These are phyloP conservation scores for Corythoichthys intestinalis DNA, from an alignment of 2,113 vertebrate genomes.

Conservation along the genomic window DNA sequence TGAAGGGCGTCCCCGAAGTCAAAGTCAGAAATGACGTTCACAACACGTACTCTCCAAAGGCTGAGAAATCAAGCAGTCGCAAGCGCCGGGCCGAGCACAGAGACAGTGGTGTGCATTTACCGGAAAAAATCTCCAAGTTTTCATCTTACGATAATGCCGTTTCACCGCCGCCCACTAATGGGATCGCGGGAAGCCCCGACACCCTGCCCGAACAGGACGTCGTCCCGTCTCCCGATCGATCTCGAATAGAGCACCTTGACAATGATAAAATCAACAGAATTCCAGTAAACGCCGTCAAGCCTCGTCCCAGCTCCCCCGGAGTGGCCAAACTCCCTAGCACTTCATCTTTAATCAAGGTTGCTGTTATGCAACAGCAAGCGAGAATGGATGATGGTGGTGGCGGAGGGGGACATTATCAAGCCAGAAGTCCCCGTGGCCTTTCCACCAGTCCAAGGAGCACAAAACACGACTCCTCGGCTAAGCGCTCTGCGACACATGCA, in stretches of 20 bases:
- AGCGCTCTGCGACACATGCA: constrained; percentile 81
- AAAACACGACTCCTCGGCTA: constrained; percentile 77
- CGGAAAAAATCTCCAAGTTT: constrained; percentile 81
- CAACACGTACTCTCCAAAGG: constrained; percentile 84
- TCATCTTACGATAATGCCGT: constrained; percentile 79
- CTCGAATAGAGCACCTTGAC: constrained; percentile 80
- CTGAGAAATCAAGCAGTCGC: constrained; percentile 81
- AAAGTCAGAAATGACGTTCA: constrained; percentile 89
- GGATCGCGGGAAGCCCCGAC: constrained; percentile 85
- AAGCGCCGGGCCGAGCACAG: constrained; percentile 85
- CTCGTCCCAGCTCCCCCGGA: constrained; percentile 90
- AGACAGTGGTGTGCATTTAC: constrained; percentile 82
- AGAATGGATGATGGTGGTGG: constrained; percentile 74
- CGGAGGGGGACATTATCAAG: constrained; percentile 70
- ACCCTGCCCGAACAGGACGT: constrained; percentile 77
- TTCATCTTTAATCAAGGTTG: constrained; percentile 84
- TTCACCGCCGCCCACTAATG: constrained; percentile 82
- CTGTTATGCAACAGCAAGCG: constrained; percentile 85
- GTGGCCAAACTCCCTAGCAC: constrained; percentile 84
- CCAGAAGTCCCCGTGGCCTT: constrained; percentile 82
- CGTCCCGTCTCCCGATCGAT: constrained; percentile 69
- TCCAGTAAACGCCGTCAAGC: constrained; percentile 91
- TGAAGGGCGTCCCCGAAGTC: constrained; percentile 80
- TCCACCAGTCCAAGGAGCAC: constrained; percentile 80
- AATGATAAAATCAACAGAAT: constrained; percentile 88